Base-by-base conservation (phyloP, 2,888 invertebrate genomes). In the Cephus spinipes region DNA sequence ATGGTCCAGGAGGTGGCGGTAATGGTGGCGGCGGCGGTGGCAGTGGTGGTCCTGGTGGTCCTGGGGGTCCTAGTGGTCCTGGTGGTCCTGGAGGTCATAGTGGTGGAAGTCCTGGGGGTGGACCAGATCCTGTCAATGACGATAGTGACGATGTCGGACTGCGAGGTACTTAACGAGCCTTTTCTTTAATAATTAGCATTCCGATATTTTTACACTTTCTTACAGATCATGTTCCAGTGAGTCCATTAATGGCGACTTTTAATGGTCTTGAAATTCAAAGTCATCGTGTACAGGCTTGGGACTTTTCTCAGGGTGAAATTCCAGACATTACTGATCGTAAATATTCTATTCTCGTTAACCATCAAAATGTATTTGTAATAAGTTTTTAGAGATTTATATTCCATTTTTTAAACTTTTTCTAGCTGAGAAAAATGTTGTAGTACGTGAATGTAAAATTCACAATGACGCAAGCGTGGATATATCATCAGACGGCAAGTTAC, bases 381-480 rank as follows among this genome's bases (percentile, higher is more conserved):
- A 40, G 6, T 15, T 6, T 40, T 15, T 0, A 55, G 23, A 9
- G 9, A 55, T 55, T 55, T 23, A 34, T 36, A 23, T 23, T 15
- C 36, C 12, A 35, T 40, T 12, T 31, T 40, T 31, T 12, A n/a
- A 12, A 69, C 30, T 23, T 12, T 84, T 92, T 92, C 40, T 88
- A 95, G 95, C 93, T 83, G 92, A 94, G 76, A 94, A 95, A 86
- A 97, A 97, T 88, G 93, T 97, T 68, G 95, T 97, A 33, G 97
- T 97, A 11, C 93, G 94, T 55, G 94, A 96, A 85, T 97, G 97
- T 90, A 95, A 96, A 89, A 96, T 97, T 81, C 97, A 97, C 92
- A 97, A 97, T 89, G 97, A 97, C 88, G 97, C 96, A 36, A 96
- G 96, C 89, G 95, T 97, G 83, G 96, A 96, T 89, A 95, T 97